Conservation (phyloP, 2,113 vertebrate genomes). For the Heterochromis multidens region DNA sequence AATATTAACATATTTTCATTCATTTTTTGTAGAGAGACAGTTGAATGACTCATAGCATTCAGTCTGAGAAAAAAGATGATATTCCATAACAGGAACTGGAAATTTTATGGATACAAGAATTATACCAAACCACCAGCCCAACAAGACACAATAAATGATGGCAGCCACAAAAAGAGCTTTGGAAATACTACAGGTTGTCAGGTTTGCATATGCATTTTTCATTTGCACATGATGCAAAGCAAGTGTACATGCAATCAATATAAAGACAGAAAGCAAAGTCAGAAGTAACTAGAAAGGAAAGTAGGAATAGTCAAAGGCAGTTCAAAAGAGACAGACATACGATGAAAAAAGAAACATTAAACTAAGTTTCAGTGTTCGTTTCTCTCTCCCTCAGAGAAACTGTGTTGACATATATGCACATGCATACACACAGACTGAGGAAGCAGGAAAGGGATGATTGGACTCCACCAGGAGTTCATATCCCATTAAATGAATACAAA, state of each 20-base stretch:
- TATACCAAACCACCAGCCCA: background rate
- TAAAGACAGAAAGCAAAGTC: background rate
- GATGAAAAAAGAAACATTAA: background rate
- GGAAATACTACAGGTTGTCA: background rate
- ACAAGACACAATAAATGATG: background rate
- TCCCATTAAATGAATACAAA: conserved; percentile 34
- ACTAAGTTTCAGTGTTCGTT: background rate
- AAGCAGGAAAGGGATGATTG: background rate
- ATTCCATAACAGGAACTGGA: background rate
- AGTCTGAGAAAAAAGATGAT: background rate
- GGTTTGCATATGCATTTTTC: background rate
- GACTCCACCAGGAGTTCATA: conserved; percentile 1
- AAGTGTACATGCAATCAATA: accelerated
- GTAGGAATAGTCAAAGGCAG: background rate
- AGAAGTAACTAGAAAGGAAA: background rate
- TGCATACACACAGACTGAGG: background rate
- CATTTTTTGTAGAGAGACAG: background rate
- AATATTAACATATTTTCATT: background rate
- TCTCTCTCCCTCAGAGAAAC: background rate
- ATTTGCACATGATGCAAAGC: background rate
- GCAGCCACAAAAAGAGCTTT: background rate
- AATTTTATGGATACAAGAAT: background rate
- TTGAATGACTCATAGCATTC: background rate
- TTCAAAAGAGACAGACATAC: background rate
- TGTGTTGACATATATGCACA: background rate